A percentile compares a stretch with the other conserved stretches of the same genome.
phyloP scores from a whole-genome alignment of 2,888 invertebrate genomes.

The Noctua janthina region DNA sequence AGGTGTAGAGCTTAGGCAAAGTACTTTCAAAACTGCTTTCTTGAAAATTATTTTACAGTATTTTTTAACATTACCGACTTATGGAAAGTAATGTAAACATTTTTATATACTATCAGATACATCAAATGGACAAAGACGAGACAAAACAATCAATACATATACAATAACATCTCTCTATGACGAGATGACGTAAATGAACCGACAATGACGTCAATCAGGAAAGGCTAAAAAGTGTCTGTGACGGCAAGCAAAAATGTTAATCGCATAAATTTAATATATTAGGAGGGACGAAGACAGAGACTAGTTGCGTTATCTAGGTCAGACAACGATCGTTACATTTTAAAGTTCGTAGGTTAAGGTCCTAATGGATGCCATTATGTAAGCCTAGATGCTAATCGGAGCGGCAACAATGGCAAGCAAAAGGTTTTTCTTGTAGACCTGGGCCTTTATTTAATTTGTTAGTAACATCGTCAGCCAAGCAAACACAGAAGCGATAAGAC shows the following conservation, averaged over 20 bases:
- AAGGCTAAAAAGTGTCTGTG: conserved; percentile 25
- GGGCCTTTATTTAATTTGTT: conserved; percentile 7
- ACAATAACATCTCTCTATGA: conserved; percentile 26
- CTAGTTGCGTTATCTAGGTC: conserved; percentile 26
- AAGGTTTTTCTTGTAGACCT: background rate
- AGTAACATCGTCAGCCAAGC: conserved; percentile 16
- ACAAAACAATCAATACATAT: conserved; percentile 20
- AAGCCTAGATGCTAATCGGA: conserved; percentile 29
- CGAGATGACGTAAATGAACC: conserved; percentile 41
- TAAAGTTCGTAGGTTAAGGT: conserved; percentile 45
- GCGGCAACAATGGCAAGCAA: conserved; percentile 9
- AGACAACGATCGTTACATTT: conserved; percentile 22
- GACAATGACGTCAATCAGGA: conserved; percentile 47
- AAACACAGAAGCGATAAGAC: conserved; percentile 38
- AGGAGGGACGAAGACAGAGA: conserved; percentile 12
- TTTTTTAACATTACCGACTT: background rate
- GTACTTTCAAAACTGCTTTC: background rate
- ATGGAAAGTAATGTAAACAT: background rate
- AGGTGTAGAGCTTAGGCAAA: background rate
- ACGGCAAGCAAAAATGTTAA: conserved; percentile 14
- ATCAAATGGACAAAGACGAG: background rate
- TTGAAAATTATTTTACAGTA: background rate
- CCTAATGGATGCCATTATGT: conserved; percentile 13
- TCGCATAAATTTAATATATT: conserved; percentile 21
- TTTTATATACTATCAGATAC: background rate